Evolutionary conservation across 2,113 vertebrate species (phyloP).

Genomic region (Balaeniceps rex): DNA sequence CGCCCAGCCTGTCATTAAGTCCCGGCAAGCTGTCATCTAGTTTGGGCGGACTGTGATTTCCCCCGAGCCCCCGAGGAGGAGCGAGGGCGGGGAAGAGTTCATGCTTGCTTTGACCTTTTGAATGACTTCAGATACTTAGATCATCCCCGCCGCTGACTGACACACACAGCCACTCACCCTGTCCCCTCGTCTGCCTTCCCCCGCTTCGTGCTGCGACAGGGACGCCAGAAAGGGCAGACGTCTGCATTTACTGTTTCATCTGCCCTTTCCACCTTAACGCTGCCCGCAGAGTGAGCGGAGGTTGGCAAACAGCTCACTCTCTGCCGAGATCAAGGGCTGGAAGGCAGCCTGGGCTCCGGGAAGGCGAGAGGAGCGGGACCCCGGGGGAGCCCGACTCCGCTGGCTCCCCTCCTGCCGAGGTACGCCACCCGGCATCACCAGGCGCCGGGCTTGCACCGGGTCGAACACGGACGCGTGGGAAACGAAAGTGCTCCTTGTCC

Average conservation of each 20-base stretch:
- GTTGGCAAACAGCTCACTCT: not conserved
- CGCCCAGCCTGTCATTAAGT: not conserved
- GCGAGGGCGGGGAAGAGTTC: not conserved
- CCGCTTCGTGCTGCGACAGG: accelerated
- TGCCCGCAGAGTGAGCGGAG: accelerated
- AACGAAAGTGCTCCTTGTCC: too few species aligned
- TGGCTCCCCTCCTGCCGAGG: not conserved
- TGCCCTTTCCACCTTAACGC: not conserved
- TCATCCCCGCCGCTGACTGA: not conserved
- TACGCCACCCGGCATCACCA: not conserved
- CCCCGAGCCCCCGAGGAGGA: not conserved
- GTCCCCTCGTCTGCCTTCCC: not conserved
- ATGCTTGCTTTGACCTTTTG: not conserved
- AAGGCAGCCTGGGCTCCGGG: not conserved
- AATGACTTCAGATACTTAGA: not conserved
- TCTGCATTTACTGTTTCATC: not conserved
- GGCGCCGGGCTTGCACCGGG: not conserved
- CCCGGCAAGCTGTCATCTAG: conserved; percentile 21
- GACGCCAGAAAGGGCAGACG: not conserved
- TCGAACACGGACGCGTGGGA: accelerated
- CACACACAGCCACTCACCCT: not conserved
- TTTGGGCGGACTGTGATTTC: not conserved
- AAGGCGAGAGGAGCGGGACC: not conserved
- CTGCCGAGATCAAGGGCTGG: not conserved
- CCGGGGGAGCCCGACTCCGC: accelerated